Evolutionary conservation across 1,140 invertebrate genomes (phyloP).

Genomic region (Popillia japonica): DNA sequence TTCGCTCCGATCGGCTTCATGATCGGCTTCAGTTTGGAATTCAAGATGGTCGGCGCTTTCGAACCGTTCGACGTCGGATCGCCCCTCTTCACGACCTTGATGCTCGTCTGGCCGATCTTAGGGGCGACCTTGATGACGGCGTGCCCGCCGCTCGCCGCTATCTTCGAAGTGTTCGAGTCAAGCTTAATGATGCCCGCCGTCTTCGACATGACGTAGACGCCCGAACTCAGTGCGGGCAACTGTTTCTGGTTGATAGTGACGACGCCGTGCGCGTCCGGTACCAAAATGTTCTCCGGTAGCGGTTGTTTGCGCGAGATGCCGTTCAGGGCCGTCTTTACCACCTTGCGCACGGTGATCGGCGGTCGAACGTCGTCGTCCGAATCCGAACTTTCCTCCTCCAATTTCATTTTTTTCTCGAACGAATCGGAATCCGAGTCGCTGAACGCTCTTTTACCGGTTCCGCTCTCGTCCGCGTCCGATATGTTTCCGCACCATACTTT

Average conservation of each 20-base stretch:
- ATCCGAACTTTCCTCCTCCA: constrained; percentile 60
- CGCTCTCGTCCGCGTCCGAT: constrained; percentile 67
- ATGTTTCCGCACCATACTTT: constrained; percentile 80
- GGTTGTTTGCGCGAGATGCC: constrained; percentile 46
- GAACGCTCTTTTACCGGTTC: constrained; percentile 48
- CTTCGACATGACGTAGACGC: constrained; percentile 78
- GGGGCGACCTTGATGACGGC: constrained; percentile 58
- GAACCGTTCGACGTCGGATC: background rate
- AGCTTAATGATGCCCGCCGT: constrained; percentile 75
- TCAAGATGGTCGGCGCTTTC: constrained; percentile 13
- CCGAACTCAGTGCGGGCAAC: constrained; percentile 72
- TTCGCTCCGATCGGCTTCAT: constrained; percentile 37
- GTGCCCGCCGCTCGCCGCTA: constrained; percentile 50
- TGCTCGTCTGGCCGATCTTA: constrained; percentile 58
- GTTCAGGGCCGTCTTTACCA: constrained; percentile 42
- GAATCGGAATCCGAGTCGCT: constrained; percentile 62
- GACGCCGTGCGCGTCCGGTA: constrained; percentile 73
- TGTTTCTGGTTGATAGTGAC: constrained; percentile 78
- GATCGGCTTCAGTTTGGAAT: constrained; percentile 10
- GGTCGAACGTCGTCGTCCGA: constrained; percentile 50
- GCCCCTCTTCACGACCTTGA: constrained; percentile 54
- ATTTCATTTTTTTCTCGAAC: constrained; percentile 64
- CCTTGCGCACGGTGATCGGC: constrained; percentile 39
- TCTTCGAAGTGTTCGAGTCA: constrained; percentile 61
- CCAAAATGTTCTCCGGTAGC: constrained; percentile 54